Conservation (phyloP, 2,797 vertebrate genomes). For the Poeciliopsis turneri region DNA sequence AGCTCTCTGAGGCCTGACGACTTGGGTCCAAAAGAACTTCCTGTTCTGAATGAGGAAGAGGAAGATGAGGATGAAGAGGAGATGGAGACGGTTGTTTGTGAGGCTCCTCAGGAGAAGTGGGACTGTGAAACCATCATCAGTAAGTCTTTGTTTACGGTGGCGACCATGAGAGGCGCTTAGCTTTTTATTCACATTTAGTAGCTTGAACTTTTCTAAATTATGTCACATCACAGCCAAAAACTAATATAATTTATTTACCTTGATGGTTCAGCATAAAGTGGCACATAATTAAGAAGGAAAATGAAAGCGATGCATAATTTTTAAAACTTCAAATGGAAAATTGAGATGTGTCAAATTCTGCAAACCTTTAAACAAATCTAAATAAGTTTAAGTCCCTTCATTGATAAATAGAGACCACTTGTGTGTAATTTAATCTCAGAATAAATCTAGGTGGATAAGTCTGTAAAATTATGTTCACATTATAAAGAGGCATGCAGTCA, state of each 20-base stretch:
- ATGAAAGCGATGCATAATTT: neutral
- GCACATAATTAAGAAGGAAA: neutral
- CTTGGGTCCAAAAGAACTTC: constrained; percentile 83
- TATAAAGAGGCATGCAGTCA: too few relatives aligned
- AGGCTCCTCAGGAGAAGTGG: constrained; percentile 89
- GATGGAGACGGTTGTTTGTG: constrained; percentile 82
- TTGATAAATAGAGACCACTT: neutral
- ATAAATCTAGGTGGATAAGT: neutral
- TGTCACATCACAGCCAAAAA: neutral
- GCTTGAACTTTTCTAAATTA: neutral
- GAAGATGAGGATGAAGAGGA: constrained; percentile 83
- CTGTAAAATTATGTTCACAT: too few relatives aligned
- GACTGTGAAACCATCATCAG: constrained; percentile 97
- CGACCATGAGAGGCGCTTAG: neutral
- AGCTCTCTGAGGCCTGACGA: constrained; percentile 78
- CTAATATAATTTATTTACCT: neutral
- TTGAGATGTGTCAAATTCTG: neutral
- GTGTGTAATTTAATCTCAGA: neutral
- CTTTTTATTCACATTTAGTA: neutral
- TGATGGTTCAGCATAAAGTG: neutral
- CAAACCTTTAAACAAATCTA: neutral
- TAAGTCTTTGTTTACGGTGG: constrained; percentile 75
- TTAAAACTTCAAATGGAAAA: neutral
- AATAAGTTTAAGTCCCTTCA: neutral
- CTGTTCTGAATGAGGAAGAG: constrained; percentile 79